Base-by-base conservation (phyloP, 2,888 invertebrate genomes). In the Erynnis tages region DNA sequence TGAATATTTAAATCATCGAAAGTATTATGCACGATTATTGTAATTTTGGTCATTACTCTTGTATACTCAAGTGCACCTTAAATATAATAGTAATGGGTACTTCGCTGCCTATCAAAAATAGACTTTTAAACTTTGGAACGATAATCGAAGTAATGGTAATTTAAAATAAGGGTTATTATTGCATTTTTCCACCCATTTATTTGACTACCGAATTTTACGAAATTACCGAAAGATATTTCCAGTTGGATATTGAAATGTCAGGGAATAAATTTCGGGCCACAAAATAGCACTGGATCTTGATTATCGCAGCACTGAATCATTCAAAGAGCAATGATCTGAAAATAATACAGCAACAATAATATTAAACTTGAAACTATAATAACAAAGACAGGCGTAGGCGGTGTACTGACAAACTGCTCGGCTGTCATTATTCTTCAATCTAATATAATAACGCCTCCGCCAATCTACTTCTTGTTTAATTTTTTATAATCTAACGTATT, bases 391-490 rank as follows among this genome's bases (percentile, higher is more conserved):
- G 62, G 76, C 69, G 80, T 79, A 67, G 76, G 78, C 71, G 75
- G 66, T n/a, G 57, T 67, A 58, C 59, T 63, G 66, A 60, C 66
- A 65, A 68, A 68, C 60, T 63, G 50, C 59, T 66, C 66, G 58
- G 53, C 69, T 69, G 75, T 73, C 75, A 80, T 79, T 82, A 82
- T 73, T 67, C 71, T 68, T 71, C 73, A 77, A 79, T 78, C 70
- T 75, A 78, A 75, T 71, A 73, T 76, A 78, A 79, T 71, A 73
- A 79, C 79, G 73, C 76, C 79, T 63, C 69, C 66, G 65, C 67
- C 43, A 57, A 62, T 71, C 67, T 71, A 76, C 69, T 73, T 69
- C 63, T 57, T 59, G 60, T 61, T 50, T 45, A 54, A 23, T 61
- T 78, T 79, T 76, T 48, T 75, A 67, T 71, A 56, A 66, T 62